These are phyloP conservation scores for Eupithecia tripunctaria DNA, from an alignment of 2,888 invertebrate species.

Conservation along the genomic window DNA sequence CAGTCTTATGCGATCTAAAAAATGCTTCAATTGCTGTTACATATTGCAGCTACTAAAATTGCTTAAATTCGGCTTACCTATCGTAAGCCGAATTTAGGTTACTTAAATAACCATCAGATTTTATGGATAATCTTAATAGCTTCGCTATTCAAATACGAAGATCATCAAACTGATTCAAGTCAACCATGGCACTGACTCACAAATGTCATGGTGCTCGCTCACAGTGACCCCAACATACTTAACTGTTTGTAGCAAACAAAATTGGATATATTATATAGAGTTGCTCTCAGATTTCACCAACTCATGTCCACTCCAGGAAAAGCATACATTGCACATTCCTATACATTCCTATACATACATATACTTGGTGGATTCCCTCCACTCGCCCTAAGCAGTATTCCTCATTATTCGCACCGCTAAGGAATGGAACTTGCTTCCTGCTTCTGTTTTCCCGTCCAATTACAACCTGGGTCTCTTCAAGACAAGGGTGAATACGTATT, in stretches of 20 bases:
- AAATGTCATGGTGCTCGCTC: slow-evolving; percentile 2
- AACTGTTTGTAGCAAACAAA: neutral
- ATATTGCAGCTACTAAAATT: neutral
- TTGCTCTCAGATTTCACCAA: neutral
- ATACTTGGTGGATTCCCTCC: no score
- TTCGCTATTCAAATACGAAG: neutral
- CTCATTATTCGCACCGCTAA: no score
- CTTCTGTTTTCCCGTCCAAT: no score
- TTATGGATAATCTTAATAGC: neutral
- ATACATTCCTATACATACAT: no score
- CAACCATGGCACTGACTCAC: neutral
- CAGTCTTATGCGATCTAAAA: neutral
- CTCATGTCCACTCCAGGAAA: no score
- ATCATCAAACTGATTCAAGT: neutral
- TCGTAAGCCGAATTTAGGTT: no score
- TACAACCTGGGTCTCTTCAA: no score
- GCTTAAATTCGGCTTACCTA: no score
- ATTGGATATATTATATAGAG: neutral
- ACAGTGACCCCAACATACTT: neutral
- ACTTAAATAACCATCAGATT: neutral
- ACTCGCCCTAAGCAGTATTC: no score
- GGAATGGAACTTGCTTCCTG: no score
- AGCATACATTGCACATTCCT: no score
- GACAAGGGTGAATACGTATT: no score
- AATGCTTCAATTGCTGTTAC: neutral